phyloP scores from a whole-genome alignment of 2,888 invertebrate genomes.

The Archips xylosteana region DNA sequence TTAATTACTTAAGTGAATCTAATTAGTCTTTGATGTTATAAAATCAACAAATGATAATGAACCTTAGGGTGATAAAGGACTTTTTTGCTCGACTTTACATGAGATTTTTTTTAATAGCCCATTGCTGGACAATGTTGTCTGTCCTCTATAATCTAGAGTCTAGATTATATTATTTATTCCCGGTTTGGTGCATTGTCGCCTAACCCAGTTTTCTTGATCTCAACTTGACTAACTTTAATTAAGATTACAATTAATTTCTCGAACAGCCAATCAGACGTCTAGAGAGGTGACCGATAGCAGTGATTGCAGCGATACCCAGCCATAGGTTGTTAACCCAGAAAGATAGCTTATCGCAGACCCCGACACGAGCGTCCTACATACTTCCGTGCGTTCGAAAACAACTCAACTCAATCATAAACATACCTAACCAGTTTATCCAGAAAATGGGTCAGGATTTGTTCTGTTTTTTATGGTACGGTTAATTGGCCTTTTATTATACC shows the following conservation, averaged over 20 bases:
- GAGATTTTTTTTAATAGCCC: no score
- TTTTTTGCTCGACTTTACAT: no score
- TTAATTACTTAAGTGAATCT: no score
- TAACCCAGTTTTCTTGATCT: not conserved
- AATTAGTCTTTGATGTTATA: no score
- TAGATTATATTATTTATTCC: no score
- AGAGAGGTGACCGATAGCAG: slow-evolving; percentile 60
- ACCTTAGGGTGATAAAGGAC: no score
- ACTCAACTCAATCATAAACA: slow-evolving; percentile 38
- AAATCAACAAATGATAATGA: no score
- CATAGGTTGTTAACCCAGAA: slow-evolving; percentile 82
- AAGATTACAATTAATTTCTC: slow-evolving; percentile 19
- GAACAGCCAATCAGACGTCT: slow-evolving; percentile 28
- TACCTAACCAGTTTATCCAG: not conserved
- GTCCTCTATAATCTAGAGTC: no score
- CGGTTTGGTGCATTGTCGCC: not conserved
- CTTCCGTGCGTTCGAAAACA: slow-evolving; percentile 65
- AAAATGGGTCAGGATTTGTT: slow-evolving; percentile 13
- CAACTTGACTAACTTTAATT: slow-evolving; percentile 11
- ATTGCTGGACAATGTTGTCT: no score
- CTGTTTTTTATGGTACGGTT: not conserved
- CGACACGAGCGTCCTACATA: slow-evolving; percentile 79
- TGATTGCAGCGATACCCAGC: slow-evolving; percentile 74
- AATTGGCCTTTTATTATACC: not conserved
- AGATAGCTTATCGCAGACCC: slow-evolving; percentile 76